Conservation (phyloP, 2,888 invertebrate species). For the Drosophila antonietae region DNA sequence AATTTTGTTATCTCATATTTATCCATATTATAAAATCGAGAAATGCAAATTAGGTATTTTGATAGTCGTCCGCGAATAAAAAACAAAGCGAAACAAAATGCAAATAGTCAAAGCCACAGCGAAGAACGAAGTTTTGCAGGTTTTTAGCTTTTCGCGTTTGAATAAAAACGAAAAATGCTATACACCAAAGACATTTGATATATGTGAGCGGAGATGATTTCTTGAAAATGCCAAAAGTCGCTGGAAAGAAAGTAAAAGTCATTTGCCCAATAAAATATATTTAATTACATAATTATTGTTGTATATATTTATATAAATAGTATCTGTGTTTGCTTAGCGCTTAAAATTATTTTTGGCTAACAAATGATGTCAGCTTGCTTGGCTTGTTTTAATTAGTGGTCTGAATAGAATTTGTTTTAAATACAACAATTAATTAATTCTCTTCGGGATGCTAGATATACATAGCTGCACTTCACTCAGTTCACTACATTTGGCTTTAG, state of each 20-base stretch:
- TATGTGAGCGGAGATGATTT: neutral
- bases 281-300: neutral
- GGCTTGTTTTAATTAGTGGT: constrained; percentile 29
- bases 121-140: constrained; percentile 27
- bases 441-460: neutral
- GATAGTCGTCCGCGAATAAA: constrained; percentile 37
- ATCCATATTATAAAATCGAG: constrained; percentile 64
- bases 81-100: constrained; percentile 8
- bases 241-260: constrained; percentile 68
- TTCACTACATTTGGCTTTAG: neutral
- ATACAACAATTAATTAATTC: constrained; percentile 13
- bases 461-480: neutral
- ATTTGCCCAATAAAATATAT: constrained; percentile 11
- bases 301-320: neutral
- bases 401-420: constrained; percentile 19
- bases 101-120: constrained; percentile 29
- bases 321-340: constrained; percentile 4
- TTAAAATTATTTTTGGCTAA: constrained; percentile 7
- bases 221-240: constrained; percentile 67
- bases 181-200: constrained; percentile 23
- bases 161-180: constrained; percentile 63
- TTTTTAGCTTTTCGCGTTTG: constrained; percentile 35
- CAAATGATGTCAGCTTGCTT: constrained; percentile 52
- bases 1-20: constrained; percentile 21
- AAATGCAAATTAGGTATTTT: constrained; percentile 66